Conservation (phyloP, 2,888 invertebrate species). For the Endotricha flammealis region DNA sequence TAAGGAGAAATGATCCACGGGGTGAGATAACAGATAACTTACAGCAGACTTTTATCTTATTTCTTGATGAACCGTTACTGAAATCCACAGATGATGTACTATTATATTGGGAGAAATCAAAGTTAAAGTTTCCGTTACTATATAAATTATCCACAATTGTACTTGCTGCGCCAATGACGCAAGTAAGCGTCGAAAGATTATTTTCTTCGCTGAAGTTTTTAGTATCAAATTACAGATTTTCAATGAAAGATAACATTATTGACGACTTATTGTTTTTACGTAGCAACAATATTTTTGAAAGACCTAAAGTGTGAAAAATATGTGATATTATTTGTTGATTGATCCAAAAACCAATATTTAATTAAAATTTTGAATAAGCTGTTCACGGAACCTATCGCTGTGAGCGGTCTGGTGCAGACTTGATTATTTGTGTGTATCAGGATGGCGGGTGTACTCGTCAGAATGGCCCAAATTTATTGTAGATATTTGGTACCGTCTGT, state of each 20-base stretch:
- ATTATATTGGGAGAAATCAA: conserved; percentile 1
- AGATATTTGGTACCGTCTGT: too few relatives aligned
- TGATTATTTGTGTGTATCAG: too few relatives aligned
- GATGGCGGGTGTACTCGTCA: too few relatives aligned
- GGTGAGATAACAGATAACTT: not conserved
- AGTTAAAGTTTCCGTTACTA: conserved; percentile 3
- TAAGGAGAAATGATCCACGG: conserved; percentile 1
- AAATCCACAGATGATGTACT: conserved; percentile 2
- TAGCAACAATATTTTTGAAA: conserved; percentile 2
- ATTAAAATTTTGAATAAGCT: too few relatives aligned
- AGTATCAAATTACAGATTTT: conserved; percentile 12
- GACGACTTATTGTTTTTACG: conserved; percentile 12
- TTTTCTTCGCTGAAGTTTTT: conserved; percentile 13
- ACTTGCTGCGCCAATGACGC: conserved; percentile 11
- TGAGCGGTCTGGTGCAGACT: too few relatives aligned
- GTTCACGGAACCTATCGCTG: too few relatives aligned
- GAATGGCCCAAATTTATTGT: too few relatives aligned
- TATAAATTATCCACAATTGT: conserved; percentile 13
- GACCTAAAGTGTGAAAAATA: too few relatives aligned
- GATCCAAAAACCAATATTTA: too few relatives aligned
- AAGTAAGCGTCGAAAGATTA: conserved; percentile 16
- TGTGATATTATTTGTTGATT: too few relatives aligned
- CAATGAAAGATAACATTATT: conserved; percentile 11
- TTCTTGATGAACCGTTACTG: conserved; percentile 4
- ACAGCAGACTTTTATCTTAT: conserved; percentile 1